Conservation (phyloP, 2,797 vertebrate genomes). For the Scolopax rusticola region DNA sequence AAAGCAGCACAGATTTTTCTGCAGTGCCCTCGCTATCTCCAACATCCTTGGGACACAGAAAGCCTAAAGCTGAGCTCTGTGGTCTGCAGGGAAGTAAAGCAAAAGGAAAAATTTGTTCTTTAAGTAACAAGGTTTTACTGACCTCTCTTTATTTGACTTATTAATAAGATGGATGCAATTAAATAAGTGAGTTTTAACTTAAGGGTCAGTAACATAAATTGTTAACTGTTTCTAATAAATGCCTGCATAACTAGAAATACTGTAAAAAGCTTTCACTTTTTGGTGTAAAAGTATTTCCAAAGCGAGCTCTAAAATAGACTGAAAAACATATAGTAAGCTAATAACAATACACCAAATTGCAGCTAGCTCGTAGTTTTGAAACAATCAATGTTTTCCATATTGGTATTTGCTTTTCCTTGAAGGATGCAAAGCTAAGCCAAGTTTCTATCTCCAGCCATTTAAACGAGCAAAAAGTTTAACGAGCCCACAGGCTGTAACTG, state of each 20-base stretch:
- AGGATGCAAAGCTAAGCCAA: not conserved
- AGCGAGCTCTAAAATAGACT: not conserved
- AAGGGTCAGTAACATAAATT: not conserved
- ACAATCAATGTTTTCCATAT: not conserved
- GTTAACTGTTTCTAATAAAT: not conserved
- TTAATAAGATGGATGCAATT: not conserved
- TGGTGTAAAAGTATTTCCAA: not conserved
- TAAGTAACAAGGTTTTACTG: not conserved
- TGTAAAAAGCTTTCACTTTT: not conserved
- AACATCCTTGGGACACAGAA: not conserved
- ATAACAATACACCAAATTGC: not conserved
- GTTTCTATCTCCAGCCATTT: not conserved
- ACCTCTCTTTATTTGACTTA: not conserved
- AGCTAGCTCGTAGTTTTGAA: not conserved
- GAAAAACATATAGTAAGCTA: not conserved
- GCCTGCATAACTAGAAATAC: not conserved
- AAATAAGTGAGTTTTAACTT: not conserved
- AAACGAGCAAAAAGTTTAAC: not conserved
- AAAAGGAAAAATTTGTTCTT: not conserved
- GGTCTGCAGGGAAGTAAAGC: not conserved
- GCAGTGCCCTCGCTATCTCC: not conserved
- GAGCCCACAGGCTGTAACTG: not conserved
- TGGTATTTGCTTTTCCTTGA: not conserved
- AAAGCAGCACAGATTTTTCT: not conserved
- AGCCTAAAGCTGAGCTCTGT: not conserved